Evolutionary conservation across 92 coral and sea anemone species (phyloP), one percentile per base, ranked within the genome.

Genomic region (Parazoanthus darwini): DNA sequence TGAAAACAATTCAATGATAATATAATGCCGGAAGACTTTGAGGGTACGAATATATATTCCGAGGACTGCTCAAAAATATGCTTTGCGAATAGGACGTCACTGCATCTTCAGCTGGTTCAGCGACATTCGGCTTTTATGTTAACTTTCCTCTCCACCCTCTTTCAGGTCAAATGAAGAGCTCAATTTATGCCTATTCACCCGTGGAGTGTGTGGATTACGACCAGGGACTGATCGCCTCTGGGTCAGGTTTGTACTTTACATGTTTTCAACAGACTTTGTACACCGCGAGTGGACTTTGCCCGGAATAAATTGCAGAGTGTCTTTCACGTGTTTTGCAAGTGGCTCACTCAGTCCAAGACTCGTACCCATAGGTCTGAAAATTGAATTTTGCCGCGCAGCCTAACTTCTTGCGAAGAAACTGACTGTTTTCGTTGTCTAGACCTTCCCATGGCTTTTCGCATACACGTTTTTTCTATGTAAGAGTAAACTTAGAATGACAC

Each of bases 141-240:
- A 8, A 26, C 18, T 74, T 29, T 16, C 18, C 35, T 70, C 18
- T 82, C 20, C 8, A 50, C 81, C 13, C 50, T 74, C 48, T 86
- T 71, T 39, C 78, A 95, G 99, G 99, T 82, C 95, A 91, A 80
- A 90, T 96, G 82, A 85, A 92, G 85, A 71, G 94, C 11, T 97
- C 99, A 22, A 97, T 97, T 74, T 97, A 97, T 78, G 93, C 97
- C 29, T 97, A 92, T 74, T 97, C 99, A 8, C 94, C 99, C 4
- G 98, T 97, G 0, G 96, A 94, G 78, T 94, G 97, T 76, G 80
- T 97, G 91, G 99, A 97, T 46, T 92, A 94, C 78, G 88, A 88
- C 86, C 86, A 90, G 82, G 92, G 92, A 37, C 74, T 82, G n/a
- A 89, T 91, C 35, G 96, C 94, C 4, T 94, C 98, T 78, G 99